Evolutionary conservation across 2,888 invertebrate genomes (phyloP).

Genomic region (Pollenia angustigena): DNA sequence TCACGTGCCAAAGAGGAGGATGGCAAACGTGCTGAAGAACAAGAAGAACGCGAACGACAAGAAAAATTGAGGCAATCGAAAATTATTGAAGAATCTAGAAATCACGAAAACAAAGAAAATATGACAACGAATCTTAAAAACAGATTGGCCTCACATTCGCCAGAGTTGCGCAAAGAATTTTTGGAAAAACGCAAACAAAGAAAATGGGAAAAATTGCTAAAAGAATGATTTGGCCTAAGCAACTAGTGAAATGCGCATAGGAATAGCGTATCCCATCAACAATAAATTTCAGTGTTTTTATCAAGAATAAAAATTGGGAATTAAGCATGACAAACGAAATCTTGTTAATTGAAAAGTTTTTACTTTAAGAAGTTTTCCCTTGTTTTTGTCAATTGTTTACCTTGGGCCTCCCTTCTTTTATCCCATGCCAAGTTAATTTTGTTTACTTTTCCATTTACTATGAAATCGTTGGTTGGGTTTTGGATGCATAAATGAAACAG

Average conservation of each 20-base stretch:
- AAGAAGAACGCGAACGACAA: slow-evolving; percentile 75
- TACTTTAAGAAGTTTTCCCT: too few relatives aligned
- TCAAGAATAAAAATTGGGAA: too few relatives aligned
- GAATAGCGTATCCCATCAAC: too few relatives aligned
- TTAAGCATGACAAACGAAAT: too few relatives aligned
- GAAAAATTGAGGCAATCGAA: slow-evolving; percentile 76
- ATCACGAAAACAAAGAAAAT: slow-evolving; percentile 74
- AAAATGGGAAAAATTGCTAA: slow-evolving; percentile 77
- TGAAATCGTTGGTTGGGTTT: slow-evolving; percentile 54
- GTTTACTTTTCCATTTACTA: slow-evolving; percentile 9
- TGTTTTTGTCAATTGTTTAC: too few relatives aligned
- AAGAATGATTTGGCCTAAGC: too few relatives aligned
- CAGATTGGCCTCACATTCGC: slow-evolving; percentile 79
- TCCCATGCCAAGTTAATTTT: slow-evolving; percentile 2
- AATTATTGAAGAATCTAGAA: slow-evolving; percentile 76
- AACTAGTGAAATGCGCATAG: too few relatives aligned
- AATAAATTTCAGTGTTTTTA: too few relatives aligned
- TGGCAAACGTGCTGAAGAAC: slow-evolving; percentile 75
- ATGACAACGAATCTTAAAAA: slow-evolving; percentile 78
- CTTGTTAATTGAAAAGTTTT: too few relatives aligned
- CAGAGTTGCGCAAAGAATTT: slow-evolving; percentile 81
- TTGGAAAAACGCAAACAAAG: slow-evolving; percentile 80
- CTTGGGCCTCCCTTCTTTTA: background rate
- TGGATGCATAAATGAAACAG: slow-evolving; percentile 19
- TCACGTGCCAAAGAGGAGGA: slow-evolving; percentile 77